Conservation (phyloP, 2,888 invertebrate genomes). For the Oligia strigilis region DNA sequence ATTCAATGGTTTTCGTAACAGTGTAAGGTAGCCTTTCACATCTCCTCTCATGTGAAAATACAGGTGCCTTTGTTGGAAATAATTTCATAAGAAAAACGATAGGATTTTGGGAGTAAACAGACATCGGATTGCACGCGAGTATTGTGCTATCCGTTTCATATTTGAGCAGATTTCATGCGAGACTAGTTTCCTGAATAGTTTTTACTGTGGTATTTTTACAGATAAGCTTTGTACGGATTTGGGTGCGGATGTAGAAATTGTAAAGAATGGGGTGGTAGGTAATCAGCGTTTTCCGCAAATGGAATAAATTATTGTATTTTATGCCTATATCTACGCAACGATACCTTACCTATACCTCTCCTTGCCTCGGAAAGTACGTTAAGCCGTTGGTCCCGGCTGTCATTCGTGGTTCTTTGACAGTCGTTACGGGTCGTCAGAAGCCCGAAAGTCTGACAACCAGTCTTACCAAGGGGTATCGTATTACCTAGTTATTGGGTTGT, state of each 20-base stretch:
- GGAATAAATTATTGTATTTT: not conserved
- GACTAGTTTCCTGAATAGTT: conserved; percentile 10
- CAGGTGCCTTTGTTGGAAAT: conserved; percentile 49
- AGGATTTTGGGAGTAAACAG: conserved; percentile 35
- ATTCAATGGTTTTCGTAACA: conserved; percentile 47
- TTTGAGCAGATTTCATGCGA: conserved; percentile 43
- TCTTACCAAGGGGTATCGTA: no score
- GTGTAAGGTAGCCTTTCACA: conserved; percentile 21
- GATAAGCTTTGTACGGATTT: not conserved
- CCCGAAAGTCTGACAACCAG: no score
- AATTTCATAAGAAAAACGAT: conserved; percentile 60
- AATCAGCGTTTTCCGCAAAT: not conserved
- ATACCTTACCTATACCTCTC: no score
- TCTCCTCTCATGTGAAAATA: conserved; percentile 51
- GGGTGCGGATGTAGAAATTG: not conserved
- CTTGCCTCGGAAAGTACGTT: no score
- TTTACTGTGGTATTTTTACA: conserved; percentile 12
- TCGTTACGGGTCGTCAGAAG: no score
- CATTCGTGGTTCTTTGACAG: no score
- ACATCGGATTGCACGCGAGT: conserved; percentile 40
- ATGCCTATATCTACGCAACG: not conserved
- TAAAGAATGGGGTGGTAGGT: not conserved
- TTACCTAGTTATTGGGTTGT: no score
- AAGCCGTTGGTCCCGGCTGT: no score
- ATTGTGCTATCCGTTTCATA: conserved; percentile 43